Evolutionary conservation across 1,140 invertebrate genomes (phyloP), one percentile per base, ranked within the genome.

Genomic region (Octopus bimaculoides): DNA sequence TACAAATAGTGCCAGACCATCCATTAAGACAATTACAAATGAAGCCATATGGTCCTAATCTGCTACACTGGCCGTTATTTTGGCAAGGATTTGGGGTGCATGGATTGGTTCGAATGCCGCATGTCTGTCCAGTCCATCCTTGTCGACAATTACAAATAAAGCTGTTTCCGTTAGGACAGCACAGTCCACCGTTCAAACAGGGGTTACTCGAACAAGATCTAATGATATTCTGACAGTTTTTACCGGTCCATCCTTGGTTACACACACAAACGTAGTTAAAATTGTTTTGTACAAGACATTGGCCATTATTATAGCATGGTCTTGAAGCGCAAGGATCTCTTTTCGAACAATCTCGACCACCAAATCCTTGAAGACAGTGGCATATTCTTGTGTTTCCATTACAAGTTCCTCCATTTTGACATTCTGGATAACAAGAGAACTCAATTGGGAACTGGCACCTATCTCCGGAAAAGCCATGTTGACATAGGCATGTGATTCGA

Each of bases 211-310:
- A 9, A 17, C 66, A 69, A 6, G 75, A 66, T n/a, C 12, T 26
- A 6, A 52, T 52, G 52, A 26, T 61, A 12, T 66, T 76, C 54
- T 54, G 61, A 73, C 54, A 55, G 8, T 20, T 71, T 10, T 52
- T 17, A 76, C 78, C 78, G 5, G 78, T 74, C 78, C 78, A 79
- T 8, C 71, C 69, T 54, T n/a, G 6, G n/a, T 73, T 54, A 54
- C 78, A 79, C 41, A 54, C 74, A 52, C 78, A 79, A 17, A 26
- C 54, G 61, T 54, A 79, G 12, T 75, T 53, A 53, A 55, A 52
- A 79, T 79, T 55, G 26, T 53, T 20, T 17, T 41, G 9, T 74
- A 41, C 53, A 52, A 53, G n/a, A 14, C 54, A 69, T 54, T 69
- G 66, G 5, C 78, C 71, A 54, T 79, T 69, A 54, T 73, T 74